Conservation (phyloP, 2,888 invertebrate species). For the Drosophila percnosoma region DNA sequence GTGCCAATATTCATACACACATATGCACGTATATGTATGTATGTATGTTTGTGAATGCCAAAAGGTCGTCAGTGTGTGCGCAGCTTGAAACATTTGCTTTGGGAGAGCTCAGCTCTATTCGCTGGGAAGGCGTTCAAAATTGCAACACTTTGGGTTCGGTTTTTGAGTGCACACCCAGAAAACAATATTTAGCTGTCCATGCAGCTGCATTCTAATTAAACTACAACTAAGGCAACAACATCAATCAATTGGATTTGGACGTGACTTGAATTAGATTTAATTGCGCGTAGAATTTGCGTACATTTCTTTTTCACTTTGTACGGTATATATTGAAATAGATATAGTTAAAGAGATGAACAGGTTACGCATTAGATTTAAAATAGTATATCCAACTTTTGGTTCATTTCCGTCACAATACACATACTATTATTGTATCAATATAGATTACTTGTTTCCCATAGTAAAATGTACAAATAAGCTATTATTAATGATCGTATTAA, state of each 20-base stretch:
- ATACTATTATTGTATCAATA: background rate
- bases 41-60: constrained; percentile 44
- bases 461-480: background rate
- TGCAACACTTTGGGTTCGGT: constrained; percentile 50
- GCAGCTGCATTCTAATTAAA: constrained; percentile 24
- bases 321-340: too few relatives aligned
- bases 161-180: constrained; percentile 41
- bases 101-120: constrained; percentile 20
- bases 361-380: background rate
- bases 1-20: constrained; percentile 46
- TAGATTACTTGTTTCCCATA: background rate
- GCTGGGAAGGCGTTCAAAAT: constrained; percentile 54
- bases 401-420: background rate
- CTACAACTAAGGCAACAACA: constrained; percentile 16
- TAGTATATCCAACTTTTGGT: background rate
- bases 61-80: constrained; percentile 68
- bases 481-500: background rate
- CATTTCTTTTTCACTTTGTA: background rate
- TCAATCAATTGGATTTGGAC: constrained; percentile 26
- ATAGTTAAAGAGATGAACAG: background rate
- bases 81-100: constrained; percentile 62
- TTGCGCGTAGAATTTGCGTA: constrained; percentile 13
- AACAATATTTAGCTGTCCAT: constrained; percentile 6
- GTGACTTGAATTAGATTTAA: constrained; percentile 53
- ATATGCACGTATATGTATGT: background rate